Percentiles rank a stretch among this genome's conserved stretches.
phyloP scores from a whole-genome alignment of 53 echinoderm and acorn worm genomes.

The Henricia sp. region DNA sequence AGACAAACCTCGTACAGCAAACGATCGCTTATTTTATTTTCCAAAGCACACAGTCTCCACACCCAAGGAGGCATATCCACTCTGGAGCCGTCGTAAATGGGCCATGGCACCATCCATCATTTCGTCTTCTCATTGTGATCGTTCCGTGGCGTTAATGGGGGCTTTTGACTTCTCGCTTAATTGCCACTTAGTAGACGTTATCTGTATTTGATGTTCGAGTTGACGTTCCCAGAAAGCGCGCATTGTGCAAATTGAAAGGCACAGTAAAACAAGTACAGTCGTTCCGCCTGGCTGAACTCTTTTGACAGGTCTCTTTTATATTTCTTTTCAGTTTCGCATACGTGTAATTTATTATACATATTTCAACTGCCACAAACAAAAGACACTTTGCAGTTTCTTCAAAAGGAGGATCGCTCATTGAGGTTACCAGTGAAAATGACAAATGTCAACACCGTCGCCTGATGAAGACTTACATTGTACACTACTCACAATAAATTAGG shows the following conservation, averaged over 20 bases:
- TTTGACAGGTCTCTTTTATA: too few species aligned
- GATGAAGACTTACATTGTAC: too few species aligned
- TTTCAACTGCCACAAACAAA: too few species aligned
- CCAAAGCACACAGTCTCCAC: constrained; percentile 34
- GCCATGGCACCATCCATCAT: constrained; percentile 23
- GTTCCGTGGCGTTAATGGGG: constrained; percentile 18
- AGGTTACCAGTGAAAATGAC: too few species aligned
- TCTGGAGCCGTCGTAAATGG: not conserved
- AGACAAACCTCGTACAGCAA: not conserved
- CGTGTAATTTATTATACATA: too few species aligned
- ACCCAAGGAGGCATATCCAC: constrained; percentile 5
- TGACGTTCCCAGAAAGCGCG: not conserved
- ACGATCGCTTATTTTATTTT: constrained; percentile 33
- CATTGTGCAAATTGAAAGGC: not conserved
- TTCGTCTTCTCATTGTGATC: not conserved
- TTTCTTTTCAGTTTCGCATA: too few species aligned
- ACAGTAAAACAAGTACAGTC: not conserved
- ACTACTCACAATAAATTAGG: too few species aligned
- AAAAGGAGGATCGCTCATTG: too few species aligned
- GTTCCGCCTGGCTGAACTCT: too few species aligned
- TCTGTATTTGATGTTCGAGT: not conserved
- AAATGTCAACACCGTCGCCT: too few species aligned
- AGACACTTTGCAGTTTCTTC: too few species aligned
- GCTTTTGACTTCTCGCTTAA: constrained; percentile 4
- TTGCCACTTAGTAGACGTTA: constrained; percentile 16